Percentiles rank a stretch among this genome's conserved stretches.
phyloP scores from a whole-genome alignment of 2,888 invertebrate species.

The Hecatera dysodea region DNA sequence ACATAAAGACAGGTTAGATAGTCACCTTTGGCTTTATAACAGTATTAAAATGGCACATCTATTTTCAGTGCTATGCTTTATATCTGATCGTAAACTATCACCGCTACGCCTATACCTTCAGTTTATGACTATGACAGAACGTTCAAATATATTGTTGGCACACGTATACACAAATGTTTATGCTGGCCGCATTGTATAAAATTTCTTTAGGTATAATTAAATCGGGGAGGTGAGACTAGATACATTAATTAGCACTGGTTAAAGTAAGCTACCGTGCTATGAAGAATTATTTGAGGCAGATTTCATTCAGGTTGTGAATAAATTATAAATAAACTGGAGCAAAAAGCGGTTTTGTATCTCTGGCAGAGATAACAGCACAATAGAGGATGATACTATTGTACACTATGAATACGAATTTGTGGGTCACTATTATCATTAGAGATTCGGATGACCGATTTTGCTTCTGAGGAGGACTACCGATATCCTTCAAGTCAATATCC shows the following conservation, averaged over 20 bases:
- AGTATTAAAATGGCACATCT: slow-evolving; percentile 73
- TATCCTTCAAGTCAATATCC: slow-evolving; percentile 20
- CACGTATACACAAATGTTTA: slow-evolving; percentile 52
- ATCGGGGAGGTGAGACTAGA: slow-evolving; percentile 22
- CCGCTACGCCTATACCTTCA: slow-evolving; percentile 65
- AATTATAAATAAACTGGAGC: slow-evolving; percentile 52
- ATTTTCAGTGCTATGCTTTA: slow-evolving; percentile 71
- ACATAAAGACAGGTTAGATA: slow-evolving; percentile 35
- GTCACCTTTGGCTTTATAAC: slow-evolving; percentile 69
- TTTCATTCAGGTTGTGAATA: slow-evolving; percentile 46
- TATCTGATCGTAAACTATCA: slow-evolving; percentile 75
- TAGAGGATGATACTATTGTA: slow-evolving; percentile 33
- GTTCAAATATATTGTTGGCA: slow-evolving; percentile 69
- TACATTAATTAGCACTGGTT: slow-evolving; percentile 34
- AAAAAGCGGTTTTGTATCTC: slow-evolving; percentile 37
- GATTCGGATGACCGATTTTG: slow-evolving; percentile 11
- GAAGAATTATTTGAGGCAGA: slow-evolving; percentile 51
- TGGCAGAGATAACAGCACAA: slow-evolving; percentile 34
- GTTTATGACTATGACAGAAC: slow-evolving; percentile 72
- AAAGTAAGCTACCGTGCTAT: slow-evolving; percentile 33
- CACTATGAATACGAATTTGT: slow-evolving; percentile 11
- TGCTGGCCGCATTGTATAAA: slow-evolving; percentile 14
- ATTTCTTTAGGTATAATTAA: slow-evolving; percentile 37
- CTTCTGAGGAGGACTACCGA: background rate
- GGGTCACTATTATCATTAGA: slow-evolving; percentile 27